These are phyloP conservation scores for Sylvicola cinctus DNA, from an alignment of 2,888 invertebrate genomes.

Conservation along the genomic window DNA sequence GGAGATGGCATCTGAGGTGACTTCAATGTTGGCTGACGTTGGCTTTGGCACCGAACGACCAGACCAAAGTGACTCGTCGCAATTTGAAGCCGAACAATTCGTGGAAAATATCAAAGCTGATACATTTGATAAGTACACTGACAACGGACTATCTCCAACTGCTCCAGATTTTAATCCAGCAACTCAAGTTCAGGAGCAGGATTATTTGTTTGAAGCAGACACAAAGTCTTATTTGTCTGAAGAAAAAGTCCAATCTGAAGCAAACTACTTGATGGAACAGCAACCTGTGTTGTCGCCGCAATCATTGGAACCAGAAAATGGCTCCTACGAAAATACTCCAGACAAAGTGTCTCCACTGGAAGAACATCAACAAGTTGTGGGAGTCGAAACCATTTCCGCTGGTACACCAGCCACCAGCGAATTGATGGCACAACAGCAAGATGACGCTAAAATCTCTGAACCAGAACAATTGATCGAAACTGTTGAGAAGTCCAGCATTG, in stretches of 20 bases:
- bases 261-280: not conserved
- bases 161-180: constrained; percentile 1
- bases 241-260: not conserved
- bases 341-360: no score
- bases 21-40: constrained; percentile 1
- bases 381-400: no score
- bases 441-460: not conserved
- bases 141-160: constrained; percentile 3
- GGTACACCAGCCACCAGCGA: no score
- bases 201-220: no score
- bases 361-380: not conserved
- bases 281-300: not conserved
- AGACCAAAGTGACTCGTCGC: constrained; percentile 1
- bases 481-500: not conserved
- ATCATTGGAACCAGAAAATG: not conserved
- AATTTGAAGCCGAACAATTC: constrained; percentile 5
- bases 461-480: not conserved
- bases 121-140: constrained; percentile 1
- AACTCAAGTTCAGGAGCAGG: no score
- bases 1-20: constrained; percentile 1
- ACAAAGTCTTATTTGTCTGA: not conserved
- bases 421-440: no score
- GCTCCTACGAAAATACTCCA: no score
- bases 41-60: not conserved
- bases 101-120: constrained; percentile 4